phyloP scores from a whole-genome alignment of 2,113 vertebrate species.

The Rhinoptilus africanus region DNA sequence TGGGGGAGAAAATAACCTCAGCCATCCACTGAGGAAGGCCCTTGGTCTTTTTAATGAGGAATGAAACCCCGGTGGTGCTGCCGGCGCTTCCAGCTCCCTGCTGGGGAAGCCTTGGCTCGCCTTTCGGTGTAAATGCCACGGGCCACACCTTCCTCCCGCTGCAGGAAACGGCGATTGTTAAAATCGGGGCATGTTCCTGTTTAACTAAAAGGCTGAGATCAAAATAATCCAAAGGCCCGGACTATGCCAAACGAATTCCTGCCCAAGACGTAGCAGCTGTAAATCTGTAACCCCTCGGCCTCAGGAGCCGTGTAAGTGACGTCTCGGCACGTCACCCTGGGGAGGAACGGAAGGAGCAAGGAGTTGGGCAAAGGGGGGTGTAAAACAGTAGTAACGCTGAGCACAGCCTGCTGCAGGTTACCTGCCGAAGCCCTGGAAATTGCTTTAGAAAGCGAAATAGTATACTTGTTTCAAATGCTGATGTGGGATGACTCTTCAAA shows the following conservation, averaged over 20 bases:
- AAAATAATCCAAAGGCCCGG: slow-evolving; percentile 67
- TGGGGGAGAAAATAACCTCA: background rate
- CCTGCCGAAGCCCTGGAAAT: background rate
- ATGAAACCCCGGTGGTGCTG: background rate
- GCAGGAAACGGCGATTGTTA: slow-evolving; percentile 69
- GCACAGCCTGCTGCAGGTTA: background rate
- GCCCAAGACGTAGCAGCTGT: slow-evolving; percentile 22
- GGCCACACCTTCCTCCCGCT: slow-evolving; percentile 58
- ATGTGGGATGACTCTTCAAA: background rate
- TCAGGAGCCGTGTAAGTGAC: background rate
- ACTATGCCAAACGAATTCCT: slow-evolving; percentile 64
- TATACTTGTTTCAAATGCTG: accelerated
- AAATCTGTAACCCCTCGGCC: background rate
- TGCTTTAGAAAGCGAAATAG: background rate
- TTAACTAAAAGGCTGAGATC: slow-evolving; percentile 66
- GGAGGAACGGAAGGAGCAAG: background rate
- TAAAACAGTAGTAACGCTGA: background rate
- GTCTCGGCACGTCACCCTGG: background rate
- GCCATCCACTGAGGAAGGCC: background rate
- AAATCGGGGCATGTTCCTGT: slow-evolving; percentile 74
- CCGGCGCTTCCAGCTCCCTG: slow-evolving; percentile 20
- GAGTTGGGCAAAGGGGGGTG: background rate
- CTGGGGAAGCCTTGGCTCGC: background rate
- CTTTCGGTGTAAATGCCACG: slow-evolving; percentile 42
- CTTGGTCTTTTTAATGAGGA: background rate